A percentile compares a stretch with the other conserved stretches of the same genome.
These are phyloP conservation scores for Drosophila leontia DNA, from an alignment of 1,140 invertebrate species.

Conservation along the genomic window DNA sequence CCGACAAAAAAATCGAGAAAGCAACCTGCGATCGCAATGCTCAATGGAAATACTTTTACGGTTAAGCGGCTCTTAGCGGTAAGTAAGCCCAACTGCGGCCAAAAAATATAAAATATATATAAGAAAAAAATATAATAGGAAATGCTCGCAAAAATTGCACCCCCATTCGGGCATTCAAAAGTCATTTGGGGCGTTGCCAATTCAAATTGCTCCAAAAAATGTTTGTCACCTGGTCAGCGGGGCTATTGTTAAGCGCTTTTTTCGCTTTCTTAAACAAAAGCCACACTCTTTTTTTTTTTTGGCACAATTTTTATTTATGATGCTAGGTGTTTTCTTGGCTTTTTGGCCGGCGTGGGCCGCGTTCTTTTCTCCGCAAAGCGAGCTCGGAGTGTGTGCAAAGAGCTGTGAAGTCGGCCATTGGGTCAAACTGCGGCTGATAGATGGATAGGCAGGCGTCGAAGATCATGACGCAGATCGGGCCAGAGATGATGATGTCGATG, in stretches of 20 bases:
- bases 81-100: conserved; percentile 56
- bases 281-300: conserved; percentile 24
- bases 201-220: conserved; percentile 70
- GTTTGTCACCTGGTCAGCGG: conserved; percentile 47
- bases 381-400: conserved; percentile 50
- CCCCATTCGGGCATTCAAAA: conserved; percentile 24
- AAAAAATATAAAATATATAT: conserved; percentile 5
- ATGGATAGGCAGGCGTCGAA: conserved; percentile 66
- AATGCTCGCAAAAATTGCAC: conserved; percentile 15
- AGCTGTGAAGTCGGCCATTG: conserved; percentile 81
- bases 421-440: conserved; percentile 78
- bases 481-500: conserved; percentile 44
- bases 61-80: conserved; percentile 83
- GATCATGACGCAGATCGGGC: conserved; percentile 57
- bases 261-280: conserved; percentile 51
- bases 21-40: conserved; percentile 74
- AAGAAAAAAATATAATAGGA: neutral
- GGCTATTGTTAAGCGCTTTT: conserved; percentile 38
- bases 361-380: conserved; percentile 31
- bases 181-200: conserved; percentile 74
- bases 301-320: conserved; percentile 49
- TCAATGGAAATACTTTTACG: conserved; percentile 72
- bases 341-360: conserved; percentile 39
- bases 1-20: conserved; percentile 66
- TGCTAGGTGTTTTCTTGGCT: conserved; percentile 28